Evolutionary conservation across 2,113 vertebrate species (phyloP).

Genomic region (Apodemus sylvaticus): DNA sequence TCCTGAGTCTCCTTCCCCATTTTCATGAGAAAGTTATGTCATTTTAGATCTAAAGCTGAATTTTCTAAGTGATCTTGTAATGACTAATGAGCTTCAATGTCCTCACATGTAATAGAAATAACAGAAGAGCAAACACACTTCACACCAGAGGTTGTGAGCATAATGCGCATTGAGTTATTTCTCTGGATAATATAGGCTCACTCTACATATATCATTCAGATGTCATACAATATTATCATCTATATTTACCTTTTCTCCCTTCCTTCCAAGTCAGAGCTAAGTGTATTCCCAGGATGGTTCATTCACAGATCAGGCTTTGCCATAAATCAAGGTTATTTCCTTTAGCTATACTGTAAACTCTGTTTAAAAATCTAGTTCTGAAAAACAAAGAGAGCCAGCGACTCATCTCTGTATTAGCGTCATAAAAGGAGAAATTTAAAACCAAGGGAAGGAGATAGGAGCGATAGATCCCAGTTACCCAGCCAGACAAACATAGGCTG

Average conservation of each 20-base stretch:
- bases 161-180: background rate
- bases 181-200: background rate
- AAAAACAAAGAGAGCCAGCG: background rate
- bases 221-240: background rate
- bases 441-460: conserved; percentile 9
- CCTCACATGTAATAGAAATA: background rate
- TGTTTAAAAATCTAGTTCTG: conserved; percentile 23
- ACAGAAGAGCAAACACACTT: background rate
- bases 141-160: background rate
- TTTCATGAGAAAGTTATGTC: background rate
- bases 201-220: background rate
- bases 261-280: background rate
- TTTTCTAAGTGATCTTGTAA: background rate
- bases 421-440: conserved; percentile 51
- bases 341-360: conserved; percentile 23
- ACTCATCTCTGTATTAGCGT: conserved; percentile 36
- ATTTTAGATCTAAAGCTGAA: background rate
- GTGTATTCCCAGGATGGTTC: background rate
- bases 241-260: background rate
- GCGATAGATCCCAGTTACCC: conserved; percentile 51
- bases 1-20: background rate
- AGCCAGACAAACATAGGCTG: background rate
- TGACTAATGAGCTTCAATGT: background rate
- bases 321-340: background rate
- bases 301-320: background rate